Evolutionary conservation across 2,888 invertebrate species (phyloP).

Genomic region (Tetramorium bicarinatum): DNA sequence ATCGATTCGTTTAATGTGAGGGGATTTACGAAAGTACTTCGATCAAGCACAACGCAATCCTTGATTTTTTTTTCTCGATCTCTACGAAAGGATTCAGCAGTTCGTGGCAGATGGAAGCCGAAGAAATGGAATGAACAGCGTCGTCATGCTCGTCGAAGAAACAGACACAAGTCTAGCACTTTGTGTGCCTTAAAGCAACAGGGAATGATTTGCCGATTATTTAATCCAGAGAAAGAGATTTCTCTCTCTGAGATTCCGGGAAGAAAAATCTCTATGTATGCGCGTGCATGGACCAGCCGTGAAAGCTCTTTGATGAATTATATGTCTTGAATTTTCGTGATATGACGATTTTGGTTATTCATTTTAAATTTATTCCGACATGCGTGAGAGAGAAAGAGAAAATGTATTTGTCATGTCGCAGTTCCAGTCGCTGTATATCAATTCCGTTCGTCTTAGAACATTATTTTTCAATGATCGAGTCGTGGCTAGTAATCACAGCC

Average conservation of each 20-base stretch:
- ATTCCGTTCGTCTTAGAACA: constrained; percentile 5
- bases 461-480: neutral
- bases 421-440: neutral
- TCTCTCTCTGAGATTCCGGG: neutral
- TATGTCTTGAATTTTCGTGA: neutral
- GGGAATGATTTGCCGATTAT: neutral
- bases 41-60: constrained; percentile 2
- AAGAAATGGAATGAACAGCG: constrained; percentile 25
- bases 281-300: neutral
- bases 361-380: constrained; percentile 2
- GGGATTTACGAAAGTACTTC: neutral
- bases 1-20: neutral
- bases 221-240: neutral
- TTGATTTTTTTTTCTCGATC: constrained; percentile 15
- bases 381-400: neutral
- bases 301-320: neutral
- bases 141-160: constrained; percentile 34
- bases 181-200: constrained; percentile 20
- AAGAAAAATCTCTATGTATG: neutral
- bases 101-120: constrained; percentile 35
- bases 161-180: constrained; percentile 30
- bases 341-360: neutral
- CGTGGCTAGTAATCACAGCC: constrained; percentile 22
- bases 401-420: neutral
- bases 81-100: constrained; percentile 43